Base-by-base conservation (phyloP, 2,888 invertebrate genomes). In the Nyleta sp. region DNA sequence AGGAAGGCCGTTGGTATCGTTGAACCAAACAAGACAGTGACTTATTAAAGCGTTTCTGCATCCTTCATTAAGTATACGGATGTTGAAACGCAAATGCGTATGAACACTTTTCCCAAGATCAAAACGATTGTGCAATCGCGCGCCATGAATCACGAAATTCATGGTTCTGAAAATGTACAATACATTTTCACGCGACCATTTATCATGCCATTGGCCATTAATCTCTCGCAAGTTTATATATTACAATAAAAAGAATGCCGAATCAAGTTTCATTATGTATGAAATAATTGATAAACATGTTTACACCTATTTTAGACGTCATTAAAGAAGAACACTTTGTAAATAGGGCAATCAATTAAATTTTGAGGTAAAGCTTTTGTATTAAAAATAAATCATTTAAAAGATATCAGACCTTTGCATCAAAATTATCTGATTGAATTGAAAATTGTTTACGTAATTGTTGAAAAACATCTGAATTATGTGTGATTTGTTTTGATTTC, bases 91-190 rank as follows among this genome's bases (percentile, higher is more conserved):
- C 50, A 65, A 67, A 59, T 44, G 44, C 40, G 65, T 59, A 53
- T 46, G 52, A 60, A 74, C 59, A 52, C 53, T 67, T 67, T 67
- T 67, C 46, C 55, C 60, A 60, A 74, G 74, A 74, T 74, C 67
- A 67, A 67, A 59, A 53, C 10, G 67, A 46, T 74, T 74, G 40
- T 60, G 67, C 53, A 60, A 74, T 50, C 55, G 20, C 8, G 18
- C 38, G 31, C 67, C 38, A 74, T 74, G 74, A 74, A 74, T 74
- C 74, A 74, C 42, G 18, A 48, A 74, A 67, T 67, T 60, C 60
- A 60, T 60, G 60, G 52, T 46, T 60, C 60, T 60, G 31, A 53
- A 74, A 67, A 50, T 44, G 15, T 59, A 64, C 55, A 62, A 57
- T 72, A 57, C 33, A 60, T 65, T 74, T 67, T 60, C 74, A 67